phyloP scores from a whole-genome alignment of 2,797 vertebrate genomes.

The Spatula versicolor region DNA sequence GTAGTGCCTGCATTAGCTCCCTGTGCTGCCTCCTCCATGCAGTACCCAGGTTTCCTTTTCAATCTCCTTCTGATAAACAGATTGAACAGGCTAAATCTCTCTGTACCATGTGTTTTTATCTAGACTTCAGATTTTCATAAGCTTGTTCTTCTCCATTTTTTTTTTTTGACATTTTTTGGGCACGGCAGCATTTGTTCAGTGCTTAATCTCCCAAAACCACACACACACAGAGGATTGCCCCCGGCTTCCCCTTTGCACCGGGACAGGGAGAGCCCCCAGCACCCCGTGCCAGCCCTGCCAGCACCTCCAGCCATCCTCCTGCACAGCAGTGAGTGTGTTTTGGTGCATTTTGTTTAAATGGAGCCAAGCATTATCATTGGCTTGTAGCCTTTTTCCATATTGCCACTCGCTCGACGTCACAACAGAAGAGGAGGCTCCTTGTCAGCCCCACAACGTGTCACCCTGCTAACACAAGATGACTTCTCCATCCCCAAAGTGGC shows the following conservation, averaged over 20 bases:
- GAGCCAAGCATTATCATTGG: neutral
- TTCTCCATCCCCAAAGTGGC: neutral
- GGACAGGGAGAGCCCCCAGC: accelerated
- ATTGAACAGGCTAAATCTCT: neutral
- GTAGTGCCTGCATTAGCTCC: neutral
- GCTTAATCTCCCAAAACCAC: neutral
- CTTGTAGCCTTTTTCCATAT: neutral
- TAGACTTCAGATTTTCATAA: neutral
- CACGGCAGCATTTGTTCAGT: neutral
- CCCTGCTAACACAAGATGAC: neutral
- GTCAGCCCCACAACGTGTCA: accelerated
- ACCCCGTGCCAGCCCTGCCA: neutral
- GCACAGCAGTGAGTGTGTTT: neutral
- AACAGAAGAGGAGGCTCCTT: neutral
- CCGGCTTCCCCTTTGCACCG: accelerated
- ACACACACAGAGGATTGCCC: neutral
- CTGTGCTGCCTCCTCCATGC: neutral
- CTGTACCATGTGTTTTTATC: neutral
- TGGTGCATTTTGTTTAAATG: neutral
- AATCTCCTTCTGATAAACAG: neutral
- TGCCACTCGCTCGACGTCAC: neutral
- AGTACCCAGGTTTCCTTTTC: neutral
- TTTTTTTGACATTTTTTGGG: neutral
- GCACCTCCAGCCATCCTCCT: neutral
- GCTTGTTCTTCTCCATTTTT: neutral